phyloP scores from a whole-genome alignment of 2,888 invertebrate genomes.

The Myopa tessellatipennis region DNA sequence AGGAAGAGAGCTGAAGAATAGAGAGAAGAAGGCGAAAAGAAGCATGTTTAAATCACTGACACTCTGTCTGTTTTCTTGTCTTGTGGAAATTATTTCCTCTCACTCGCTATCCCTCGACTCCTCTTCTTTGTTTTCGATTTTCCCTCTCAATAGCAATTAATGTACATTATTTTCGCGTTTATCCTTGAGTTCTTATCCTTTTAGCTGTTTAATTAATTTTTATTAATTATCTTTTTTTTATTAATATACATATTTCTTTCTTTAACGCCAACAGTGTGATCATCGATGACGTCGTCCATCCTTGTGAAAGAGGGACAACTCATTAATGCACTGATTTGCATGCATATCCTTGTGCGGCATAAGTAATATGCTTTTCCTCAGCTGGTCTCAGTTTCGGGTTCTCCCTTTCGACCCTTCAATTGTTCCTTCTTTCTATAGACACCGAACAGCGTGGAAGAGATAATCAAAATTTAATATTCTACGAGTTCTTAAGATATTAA shows the following conservation, averaged over 20 bases:
- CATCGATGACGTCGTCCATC: not conserved
- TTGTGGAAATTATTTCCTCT: not conserved
- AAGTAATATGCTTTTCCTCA: not conserved
- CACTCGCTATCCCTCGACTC: too few species aligned
- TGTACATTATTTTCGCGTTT: not conserved
- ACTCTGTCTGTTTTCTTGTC: not conserved
- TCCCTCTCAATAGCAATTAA: not conserved
- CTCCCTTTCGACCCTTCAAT: too few species aligned
- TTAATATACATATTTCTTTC: not conserved
- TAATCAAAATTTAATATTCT: not conserved
- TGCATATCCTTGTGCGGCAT: not conserved
- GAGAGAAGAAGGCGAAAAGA: too few species aligned
- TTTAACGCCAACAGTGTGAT: not conserved
- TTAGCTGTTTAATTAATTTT: not conserved
- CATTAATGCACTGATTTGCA: not conserved
- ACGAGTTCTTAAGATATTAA: slow-evolving; percentile 7
- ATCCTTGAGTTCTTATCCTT: not conserved
- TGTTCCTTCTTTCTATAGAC: too few species aligned
- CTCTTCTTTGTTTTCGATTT: not conserved
- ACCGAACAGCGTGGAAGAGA: too few species aligned
- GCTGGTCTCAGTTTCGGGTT: not conserved
- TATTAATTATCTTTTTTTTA: not conserved
- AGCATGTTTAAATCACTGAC: too few species aligned
- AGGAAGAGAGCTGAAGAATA: too few species aligned
- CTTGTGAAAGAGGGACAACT: not conserved